Evolutionary conservation across 2,797 vertebrate species (phyloP), one percentile per base, ranked within the genome.

Genomic region (Mus spretus): DNA sequence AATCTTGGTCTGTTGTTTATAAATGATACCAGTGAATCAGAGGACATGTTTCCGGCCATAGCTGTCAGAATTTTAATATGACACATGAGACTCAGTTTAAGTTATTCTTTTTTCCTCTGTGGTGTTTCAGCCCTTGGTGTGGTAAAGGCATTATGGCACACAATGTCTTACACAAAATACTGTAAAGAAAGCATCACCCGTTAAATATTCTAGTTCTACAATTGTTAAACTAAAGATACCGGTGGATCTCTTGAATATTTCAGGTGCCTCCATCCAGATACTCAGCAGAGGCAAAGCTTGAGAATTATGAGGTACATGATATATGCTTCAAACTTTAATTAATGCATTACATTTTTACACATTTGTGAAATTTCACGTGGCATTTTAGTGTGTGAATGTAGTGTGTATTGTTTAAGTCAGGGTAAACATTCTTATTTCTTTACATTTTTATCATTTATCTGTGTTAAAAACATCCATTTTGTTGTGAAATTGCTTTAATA

Each of bases 401-500:
- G 11, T 87, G 0, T 53, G 1, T 7, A n/a, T 55, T 72, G 40
- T 26, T 91, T 9, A 63, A 81, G 61, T 63, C 34, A 55, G 11
- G 6, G 15, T n/a, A 79, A 79, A 10, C 26, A 59, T 63, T 63
- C 3, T 12, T 50, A 28, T 70, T 31, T 72, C 26, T n/a, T 81
- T 24, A 44, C n/a, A 50, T 22, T 50, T 47, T 24, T 26, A 37
- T 79, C 2, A 79, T 79, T 94, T 70, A 28, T 65, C 61, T 81
- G 34, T 55, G 20, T n/a, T 79, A 12, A 37, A 63, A 93, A 63
- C 11, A 79, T 55, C 20, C 15, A 14, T 55, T 50, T 74, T 57
- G 40, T 83, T 72, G n/a, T 24, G 81, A 82, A 83, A 89, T 90
- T 82, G 28, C 63, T 92, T 95, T 91, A 67, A 55, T 67, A 83